These are phyloP conservation scores for Rachycentron canadum DNA, from an alignment of 2,797 vertebrate genomes.

Conservation along the genomic window DNA sequence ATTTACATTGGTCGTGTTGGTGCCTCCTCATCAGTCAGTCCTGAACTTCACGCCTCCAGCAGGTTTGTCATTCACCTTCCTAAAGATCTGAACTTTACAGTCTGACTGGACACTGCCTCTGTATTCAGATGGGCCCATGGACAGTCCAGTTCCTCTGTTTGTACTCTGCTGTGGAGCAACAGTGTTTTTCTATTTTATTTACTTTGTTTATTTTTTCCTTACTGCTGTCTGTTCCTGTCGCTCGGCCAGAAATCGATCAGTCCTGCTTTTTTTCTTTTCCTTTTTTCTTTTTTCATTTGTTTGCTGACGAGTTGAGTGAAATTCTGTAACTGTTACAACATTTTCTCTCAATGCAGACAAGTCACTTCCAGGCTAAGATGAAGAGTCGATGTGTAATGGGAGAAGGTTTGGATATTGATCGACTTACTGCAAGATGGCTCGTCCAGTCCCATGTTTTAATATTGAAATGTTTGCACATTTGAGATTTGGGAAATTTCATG, in stretches of 20 bases:
- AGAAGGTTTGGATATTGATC: neutral
- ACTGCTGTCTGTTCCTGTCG: conserved; percentile 1
- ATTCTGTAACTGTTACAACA: fast-evolving
- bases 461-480: neutral
- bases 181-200: neutral
- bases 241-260: neutral
- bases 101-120: neutral
- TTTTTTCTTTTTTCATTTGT: neutral
- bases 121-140: no score
- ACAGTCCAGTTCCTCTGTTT: no score
- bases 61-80: conserved; percentile 66
- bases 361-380: neutral
- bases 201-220: conserved; percentile 3
- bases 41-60: conserved; percentile 25
- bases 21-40: conserved; percentile 30
- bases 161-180: neutral
- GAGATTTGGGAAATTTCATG: neutral
- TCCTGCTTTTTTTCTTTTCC: neutral
- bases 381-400: neutral
- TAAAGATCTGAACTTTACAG: conserved; percentile 15
- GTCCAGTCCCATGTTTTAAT: neutral
- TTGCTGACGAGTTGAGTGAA: neutral
- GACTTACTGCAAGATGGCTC: no score
- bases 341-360: neutral
- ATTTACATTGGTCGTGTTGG: neutral